phyloP scores from a whole-genome alignment of 2,113 vertebrate genomes.

The Illadopsis cleaveri region DNA sequence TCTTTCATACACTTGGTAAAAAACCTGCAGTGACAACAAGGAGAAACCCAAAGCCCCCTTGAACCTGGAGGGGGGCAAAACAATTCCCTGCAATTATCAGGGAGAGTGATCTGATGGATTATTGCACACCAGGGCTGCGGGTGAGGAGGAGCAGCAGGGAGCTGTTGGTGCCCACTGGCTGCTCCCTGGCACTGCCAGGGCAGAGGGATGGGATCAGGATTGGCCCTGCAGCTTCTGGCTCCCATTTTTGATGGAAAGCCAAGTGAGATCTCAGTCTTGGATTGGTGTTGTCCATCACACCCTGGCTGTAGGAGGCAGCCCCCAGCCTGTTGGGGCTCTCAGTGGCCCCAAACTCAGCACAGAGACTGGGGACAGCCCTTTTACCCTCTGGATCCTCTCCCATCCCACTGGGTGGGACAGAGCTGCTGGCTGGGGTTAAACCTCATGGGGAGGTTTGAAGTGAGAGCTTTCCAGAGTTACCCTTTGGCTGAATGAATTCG shows the following conservation, averaged over 20 bases:
- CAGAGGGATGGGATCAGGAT: background rate
- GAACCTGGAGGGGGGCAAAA: background rate
- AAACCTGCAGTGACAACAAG: background rate
- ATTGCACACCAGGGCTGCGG: fast-evolving
- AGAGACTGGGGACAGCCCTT: background rate
- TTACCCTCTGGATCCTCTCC: background rate
- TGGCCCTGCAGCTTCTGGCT: background rate
- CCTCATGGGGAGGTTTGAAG: background rate
- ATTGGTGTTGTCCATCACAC: background rate
- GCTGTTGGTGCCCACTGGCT: background rate
- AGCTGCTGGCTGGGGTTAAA: background rate
- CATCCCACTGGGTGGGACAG: background rate
- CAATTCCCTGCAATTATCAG: background rate
- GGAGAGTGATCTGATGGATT: background rate
- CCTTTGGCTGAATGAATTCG: background rate
- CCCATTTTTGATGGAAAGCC: fast-evolving
- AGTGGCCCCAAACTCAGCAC: background rate
- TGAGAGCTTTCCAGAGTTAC: background rate
- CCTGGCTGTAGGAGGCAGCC: background rate
- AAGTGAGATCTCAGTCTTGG: background rate
- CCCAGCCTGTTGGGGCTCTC: background rate
- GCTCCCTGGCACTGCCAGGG: background rate
- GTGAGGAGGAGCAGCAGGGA: background rate
- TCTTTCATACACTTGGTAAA: background rate
- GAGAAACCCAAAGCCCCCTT: background rate